These are phyloP conservation scores for Calidris pygmaea DNA, from an alignment of 2,113 vertebrate genomes.

Conservation along the genomic window DNA sequence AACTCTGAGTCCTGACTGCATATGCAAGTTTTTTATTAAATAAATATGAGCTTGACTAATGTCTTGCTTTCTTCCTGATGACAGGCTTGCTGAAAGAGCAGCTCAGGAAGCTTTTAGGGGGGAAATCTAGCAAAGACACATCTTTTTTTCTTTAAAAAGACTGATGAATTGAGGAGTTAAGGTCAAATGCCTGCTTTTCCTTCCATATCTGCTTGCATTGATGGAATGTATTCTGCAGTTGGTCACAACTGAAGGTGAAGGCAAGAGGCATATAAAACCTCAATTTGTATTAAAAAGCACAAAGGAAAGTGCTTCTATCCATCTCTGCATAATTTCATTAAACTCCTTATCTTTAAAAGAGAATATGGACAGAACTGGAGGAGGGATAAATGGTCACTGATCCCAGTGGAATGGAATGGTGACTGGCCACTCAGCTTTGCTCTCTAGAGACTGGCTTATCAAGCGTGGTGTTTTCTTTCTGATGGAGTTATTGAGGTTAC, in stretches of 20 bases:
- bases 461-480: not conserved
- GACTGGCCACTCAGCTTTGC: not conserved
- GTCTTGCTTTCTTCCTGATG: slow-evolving; percentile 25
- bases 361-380: not conserved
- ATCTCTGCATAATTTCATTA: not conserved
- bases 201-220: not conserved
- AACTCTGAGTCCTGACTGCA: not conserved
- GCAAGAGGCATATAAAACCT: not conserved
- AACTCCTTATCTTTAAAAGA: not conserved
- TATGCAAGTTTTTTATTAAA: slow-evolving; percentile 40
- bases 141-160: not conserved
- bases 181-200: not conserved
- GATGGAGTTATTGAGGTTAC: not conserved
- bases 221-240: not conserved
- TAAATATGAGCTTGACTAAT: slow-evolving; percentile 25
- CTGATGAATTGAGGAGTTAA: not conserved
- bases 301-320: not conserved
- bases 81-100: not conserved
- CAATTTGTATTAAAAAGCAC: not conserved
- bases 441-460: not conserved
- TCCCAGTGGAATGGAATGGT: not conserved
- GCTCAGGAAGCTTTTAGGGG: slow-evolving; percentile 11
- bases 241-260: not conserved
- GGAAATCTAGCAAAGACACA: not conserved
- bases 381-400: not conserved